phyloP scores from a whole-genome alignment of 2,888 invertebrate genomes.

The Nebria salina region DNA sequence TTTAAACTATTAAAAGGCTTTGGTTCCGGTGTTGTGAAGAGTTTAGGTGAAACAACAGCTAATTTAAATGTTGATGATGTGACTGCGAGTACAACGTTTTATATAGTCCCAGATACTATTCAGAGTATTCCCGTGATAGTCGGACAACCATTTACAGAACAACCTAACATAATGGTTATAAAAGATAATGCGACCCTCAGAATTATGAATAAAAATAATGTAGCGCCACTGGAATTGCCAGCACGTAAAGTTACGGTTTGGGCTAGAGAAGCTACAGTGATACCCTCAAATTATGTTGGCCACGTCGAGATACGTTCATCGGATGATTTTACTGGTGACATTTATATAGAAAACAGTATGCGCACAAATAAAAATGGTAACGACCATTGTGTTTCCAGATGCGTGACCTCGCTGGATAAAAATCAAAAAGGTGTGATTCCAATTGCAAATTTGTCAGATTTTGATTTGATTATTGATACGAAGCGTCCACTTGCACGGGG shows the following conservation, averaged over 20 bases:
- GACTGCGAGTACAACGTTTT: not conserved
- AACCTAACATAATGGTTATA: slow-evolving; percentile 19
- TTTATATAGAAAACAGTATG: slow-evolving; percentile 3
- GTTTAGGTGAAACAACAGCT: no score
- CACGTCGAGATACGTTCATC: not conserved
- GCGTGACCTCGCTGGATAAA: no score
- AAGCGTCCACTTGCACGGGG: no score
- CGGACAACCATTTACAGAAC: slow-evolving; percentile 20
- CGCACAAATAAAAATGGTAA: not conserved
- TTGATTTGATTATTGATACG: no score
- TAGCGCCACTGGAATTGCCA: slow-evolving; percentile 4
- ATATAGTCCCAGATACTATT: slow-evolving; percentile 9
- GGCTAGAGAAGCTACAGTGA: slow-evolving; percentile 2
- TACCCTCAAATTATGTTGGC: slow-evolving; percentile 12
- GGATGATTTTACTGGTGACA: not conserved
- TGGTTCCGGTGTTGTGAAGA: no score
- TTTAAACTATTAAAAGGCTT: no score
- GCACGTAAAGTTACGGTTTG: not conserved
- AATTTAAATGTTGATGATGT: not conserved
- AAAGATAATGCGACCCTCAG: not conserved
- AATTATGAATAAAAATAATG: slow-evolving; percentile 8
- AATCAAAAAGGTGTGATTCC: no score
- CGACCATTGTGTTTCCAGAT: not conserved
- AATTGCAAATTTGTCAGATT: no score
- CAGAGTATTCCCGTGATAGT: slow-evolving; percentile 11